phyloP scores from a whole-genome alignment of 2,888 invertebrate species.

The Autographa gamma region DNA sequence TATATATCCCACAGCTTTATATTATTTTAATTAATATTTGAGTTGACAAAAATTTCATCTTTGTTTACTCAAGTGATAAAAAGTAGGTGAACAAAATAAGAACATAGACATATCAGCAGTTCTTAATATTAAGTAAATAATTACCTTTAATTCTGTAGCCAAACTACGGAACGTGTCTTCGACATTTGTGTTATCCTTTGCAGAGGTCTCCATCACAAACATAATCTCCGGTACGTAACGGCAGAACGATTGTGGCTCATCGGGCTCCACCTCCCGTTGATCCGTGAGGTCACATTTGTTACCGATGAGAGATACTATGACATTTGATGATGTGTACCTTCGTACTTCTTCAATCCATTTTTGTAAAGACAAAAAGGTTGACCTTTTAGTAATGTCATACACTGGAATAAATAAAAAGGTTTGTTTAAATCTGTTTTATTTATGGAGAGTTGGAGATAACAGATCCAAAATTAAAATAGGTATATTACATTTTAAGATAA shows the following conservation, averaged over 20 bases:
- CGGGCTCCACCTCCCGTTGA: slow-evolving; percentile 94
- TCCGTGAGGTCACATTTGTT: slow-evolving; percentile 96
- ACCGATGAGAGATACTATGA: slow-evolving; percentile 96
- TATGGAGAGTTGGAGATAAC: background rate
- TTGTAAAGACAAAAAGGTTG: slow-evolving; percentile 96
- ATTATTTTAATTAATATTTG: too few relatives aligned
- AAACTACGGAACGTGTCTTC: slow-evolving; percentile 96
- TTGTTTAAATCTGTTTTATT: background rate
- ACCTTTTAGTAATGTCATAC: slow-evolving; percentile 98
- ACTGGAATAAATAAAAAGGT: slow-evolving; percentile 84
- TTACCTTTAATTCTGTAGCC: slow-evolving; percentile 95
- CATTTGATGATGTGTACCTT: slow-evolving; percentile 97
- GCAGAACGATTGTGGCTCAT: slow-evolving; percentile 96
- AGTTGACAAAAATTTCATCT: too few relatives aligned
- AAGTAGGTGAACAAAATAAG: too few relatives aligned
- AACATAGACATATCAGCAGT: too few relatives aligned
- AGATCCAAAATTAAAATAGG: too few relatives aligned
- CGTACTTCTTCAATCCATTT: slow-evolving; percentile 99
- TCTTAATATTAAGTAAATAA: too few relatives aligned
- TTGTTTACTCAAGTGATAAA: too few relatives aligned
- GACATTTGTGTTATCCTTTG: slow-evolving; percentile 97
- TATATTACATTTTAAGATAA: too few relatives aligned
- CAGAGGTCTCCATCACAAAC: slow-evolving; percentile 96
- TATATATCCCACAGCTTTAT: too few relatives aligned
- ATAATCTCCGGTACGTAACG: slow-evolving; percentile 95